A percentile compares a stretch with the other conserved stretches of the same genome.
Conservation (phyloP, 2,888 invertebrate genomes). For the Plutella xylostella region DNA sequence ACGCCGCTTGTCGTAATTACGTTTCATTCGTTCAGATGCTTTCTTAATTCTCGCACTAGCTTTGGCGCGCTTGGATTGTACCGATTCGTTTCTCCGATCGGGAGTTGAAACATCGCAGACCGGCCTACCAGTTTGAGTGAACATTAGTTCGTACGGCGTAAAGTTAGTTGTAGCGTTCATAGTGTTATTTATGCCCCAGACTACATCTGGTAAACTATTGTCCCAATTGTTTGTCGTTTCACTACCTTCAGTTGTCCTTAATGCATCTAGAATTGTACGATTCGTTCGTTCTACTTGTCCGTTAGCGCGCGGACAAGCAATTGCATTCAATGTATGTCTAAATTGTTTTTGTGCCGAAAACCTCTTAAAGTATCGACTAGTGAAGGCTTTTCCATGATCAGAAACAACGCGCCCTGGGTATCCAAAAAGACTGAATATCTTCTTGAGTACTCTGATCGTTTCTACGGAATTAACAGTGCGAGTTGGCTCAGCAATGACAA, state of each 20-base stretch:
- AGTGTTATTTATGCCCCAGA: constrained; percentile 24
- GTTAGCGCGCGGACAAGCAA: neutral
- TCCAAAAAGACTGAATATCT: constrained; percentile 18
- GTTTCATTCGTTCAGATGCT: constrained; percentile 12
- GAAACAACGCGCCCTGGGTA: constrained; percentile 13
- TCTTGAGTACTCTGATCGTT: constrained; percentile 16
- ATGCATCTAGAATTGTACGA: constrained; percentile 18
- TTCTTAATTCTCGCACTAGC: neutral
- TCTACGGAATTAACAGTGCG: constrained; percentile 14
- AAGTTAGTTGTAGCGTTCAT: constrained; percentile 15
- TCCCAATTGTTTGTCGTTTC: constrained; percentile 8
- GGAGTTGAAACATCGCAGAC: constrained; percentile 8
- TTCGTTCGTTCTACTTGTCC: constrained; percentile 17
- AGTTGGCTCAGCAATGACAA: neutral
- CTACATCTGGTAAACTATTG: neutral
- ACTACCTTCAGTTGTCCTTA: constrained; percentile 18
- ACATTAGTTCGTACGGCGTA: constrained; percentile 21
- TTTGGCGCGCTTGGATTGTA: neutral
- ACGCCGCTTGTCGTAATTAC: constrained; percentile 11
- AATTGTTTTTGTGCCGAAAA: constrained; percentile 23
- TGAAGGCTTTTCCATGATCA: constrained; percentile 2
- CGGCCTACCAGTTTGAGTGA: constrained; percentile 15
- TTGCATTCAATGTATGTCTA: neutral
- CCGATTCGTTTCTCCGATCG: neutral
- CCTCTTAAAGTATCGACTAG: constrained; percentile 11